phyloP scores from a whole-genome alignment of 2,888 invertebrate genomes.

The Drosophila nr. fundita region DNA sequence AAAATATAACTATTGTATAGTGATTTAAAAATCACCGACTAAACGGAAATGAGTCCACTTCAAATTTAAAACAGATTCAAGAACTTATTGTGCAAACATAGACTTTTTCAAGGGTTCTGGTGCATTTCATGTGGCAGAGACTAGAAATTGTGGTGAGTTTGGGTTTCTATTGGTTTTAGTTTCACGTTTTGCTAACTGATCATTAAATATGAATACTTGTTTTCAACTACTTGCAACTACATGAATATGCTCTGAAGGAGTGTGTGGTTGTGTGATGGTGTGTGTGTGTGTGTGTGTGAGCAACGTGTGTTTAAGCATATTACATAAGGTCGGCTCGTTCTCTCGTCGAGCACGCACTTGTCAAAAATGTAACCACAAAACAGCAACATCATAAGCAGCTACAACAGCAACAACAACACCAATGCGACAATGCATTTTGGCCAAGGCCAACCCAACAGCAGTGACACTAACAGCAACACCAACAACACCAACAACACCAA shows the following conservation, averaged over 20 bases:
- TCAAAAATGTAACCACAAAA: slow-evolving; percentile 73
- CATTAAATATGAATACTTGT: slow-evolving; percentile 48
- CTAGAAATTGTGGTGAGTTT: slow-evolving; percentile 9
- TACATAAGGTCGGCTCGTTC: slow-evolving; percentile 39
- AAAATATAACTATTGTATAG: not conserved
- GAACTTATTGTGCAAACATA: not conserved
- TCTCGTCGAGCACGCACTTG: slow-evolving; percentile 58
- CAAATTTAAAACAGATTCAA: not conserved
- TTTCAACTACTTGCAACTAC: slow-evolving; percentile 30
- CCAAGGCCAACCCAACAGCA: slow-evolving; percentile 57
- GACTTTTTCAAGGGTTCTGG: not conserved
- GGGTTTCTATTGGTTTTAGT: slow-evolving; percentile 16
- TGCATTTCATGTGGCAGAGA: too few species aligned
- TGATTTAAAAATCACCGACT: not conserved
- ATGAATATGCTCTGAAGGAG: not conserved
- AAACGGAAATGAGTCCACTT: not conserved
- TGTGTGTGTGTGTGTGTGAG: not conserved
- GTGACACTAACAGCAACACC: slow-evolving; percentile 35
- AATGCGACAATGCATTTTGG: slow-evolving; percentile 56
- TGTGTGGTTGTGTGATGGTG: not conserved
- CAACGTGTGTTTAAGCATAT: slow-evolving; percentile 27
- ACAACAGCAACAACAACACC: slow-evolving; percentile 24
- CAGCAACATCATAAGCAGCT: slow-evolving; percentile 50
- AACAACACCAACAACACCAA: slow-evolving; percentile 25
- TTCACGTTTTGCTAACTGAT: slow-evolving; percentile 44